Conservation (phyloP, 2,113 vertebrate species). For the Struthidea cinerea region DNA sequence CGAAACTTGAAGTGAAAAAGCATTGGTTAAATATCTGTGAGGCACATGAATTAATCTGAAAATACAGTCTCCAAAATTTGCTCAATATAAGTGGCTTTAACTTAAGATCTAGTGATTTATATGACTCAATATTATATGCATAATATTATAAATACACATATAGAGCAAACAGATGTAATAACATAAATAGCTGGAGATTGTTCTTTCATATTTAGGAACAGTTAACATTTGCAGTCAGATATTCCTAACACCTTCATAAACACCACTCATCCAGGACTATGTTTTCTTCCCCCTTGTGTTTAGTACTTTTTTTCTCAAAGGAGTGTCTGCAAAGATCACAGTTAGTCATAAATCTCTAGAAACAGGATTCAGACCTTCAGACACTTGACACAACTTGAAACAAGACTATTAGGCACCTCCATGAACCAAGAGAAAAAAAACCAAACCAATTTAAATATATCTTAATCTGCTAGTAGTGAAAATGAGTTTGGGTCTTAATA, state of each 20-base stretch:
- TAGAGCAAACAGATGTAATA: neutral
- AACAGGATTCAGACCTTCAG: neutral
- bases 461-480: neutral
- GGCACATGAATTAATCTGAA: neutral
- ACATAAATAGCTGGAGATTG: neutral
- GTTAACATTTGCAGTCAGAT: neutral
- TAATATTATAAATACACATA: neutral
- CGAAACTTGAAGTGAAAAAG: neutral
- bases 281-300: neutral
- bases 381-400: neutral
- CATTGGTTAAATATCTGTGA: neutral
- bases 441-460: neutral
- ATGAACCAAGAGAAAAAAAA: neutral
- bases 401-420: neutral
- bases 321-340: neutral
- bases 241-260: neutral
- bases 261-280: neutral
- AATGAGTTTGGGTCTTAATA: neutral
- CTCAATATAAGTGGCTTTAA: neutral
- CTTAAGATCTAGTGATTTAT: neutral
- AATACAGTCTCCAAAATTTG: neutral
- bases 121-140: neutral
- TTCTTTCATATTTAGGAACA: neutral
- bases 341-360: neutral
- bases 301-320: neutral